Percentiles rank a stretch among this genome's conserved stretches.
phyloP scores from a whole-genome alignment of 2,797 vertebrate species.

The Lerista edwardsae region DNA sequence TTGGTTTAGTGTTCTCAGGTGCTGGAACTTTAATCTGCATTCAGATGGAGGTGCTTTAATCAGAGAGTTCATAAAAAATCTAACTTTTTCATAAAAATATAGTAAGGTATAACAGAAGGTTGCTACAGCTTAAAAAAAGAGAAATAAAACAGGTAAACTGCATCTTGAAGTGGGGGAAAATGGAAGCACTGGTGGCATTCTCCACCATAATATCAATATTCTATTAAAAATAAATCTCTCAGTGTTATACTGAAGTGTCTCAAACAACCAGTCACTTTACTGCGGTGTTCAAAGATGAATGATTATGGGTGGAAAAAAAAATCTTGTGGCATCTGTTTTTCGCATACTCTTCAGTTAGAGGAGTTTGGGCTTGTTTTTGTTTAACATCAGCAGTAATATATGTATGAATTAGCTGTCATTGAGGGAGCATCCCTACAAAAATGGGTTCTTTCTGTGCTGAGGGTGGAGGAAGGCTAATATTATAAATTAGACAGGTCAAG shows the following conservation, averaged over 20 bases:
- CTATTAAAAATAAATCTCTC: constrained; percentile 82
- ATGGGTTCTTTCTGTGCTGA: constrained; percentile 68
- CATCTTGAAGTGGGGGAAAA: constrained; percentile 51
- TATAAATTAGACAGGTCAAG: constrained; percentile 87
- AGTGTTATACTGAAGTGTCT: constrained; percentile 76
- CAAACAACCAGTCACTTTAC: constrained; percentile 79
- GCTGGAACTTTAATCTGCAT: constrained; percentile 85
- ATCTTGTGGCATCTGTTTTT: constrained; percentile 80
- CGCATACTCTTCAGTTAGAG: constrained; percentile 70
- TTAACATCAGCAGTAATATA: constrained; percentile 84
- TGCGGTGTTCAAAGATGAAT: constrained; percentile 81
- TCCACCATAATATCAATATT: constrained; percentile 79
- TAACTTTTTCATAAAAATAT: constrained; percentile 69
- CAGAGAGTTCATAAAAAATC: constrained; percentile 83
- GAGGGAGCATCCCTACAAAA: constrained; percentile 73
- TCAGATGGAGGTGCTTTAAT: constrained; percentile 85
- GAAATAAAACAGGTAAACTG: constrained; percentile 63
- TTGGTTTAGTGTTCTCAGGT: constrained; percentile 83
- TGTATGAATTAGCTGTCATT: constrained; percentile 80
- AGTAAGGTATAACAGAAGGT: constrained; percentile 70
- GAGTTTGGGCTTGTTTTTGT: constrained; percentile 76
- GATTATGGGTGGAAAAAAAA: constrained; percentile 75
- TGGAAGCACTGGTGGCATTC: constrained; percentile 73
- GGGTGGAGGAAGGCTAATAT: constrained; percentile 70
- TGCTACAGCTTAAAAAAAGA: constrained; percentile 64